These are phyloP conservation scores for Coracopsis vasa DNA, from an alignment of 2,113 vertebrate species.

Conservation along the genomic window DNA sequence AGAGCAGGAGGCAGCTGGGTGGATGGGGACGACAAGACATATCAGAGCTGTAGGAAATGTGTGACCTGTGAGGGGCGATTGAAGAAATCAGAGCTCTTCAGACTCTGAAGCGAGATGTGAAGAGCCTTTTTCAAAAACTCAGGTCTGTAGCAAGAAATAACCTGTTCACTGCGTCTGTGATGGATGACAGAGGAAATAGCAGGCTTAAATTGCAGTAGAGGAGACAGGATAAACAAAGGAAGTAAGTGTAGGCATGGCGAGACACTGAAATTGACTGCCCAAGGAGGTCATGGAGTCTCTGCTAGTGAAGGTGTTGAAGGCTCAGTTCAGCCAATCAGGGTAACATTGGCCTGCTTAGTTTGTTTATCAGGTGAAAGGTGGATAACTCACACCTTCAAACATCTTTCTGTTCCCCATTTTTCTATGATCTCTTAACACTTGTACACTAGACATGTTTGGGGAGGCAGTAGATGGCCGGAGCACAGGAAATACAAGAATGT, in stretches of 20 bases:
- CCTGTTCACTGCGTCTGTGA: not conserved
- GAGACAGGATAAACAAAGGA: not conserved
- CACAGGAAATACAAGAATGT: not conserved
- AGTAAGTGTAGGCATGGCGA: not conserved
- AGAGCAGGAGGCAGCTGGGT: not conserved
- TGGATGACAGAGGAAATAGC: not conserved
- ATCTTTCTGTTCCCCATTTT: not conserved
- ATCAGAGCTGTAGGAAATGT: not conserved
- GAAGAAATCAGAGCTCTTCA: not conserved
- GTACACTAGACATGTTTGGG: not conserved
- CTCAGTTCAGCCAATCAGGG: not conserved
- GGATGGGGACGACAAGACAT: rapidly evolving
- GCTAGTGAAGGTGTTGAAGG: not conserved
- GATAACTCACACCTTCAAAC: not conserved
- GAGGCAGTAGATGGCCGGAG: not conserved
- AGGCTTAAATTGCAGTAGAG: not conserved
- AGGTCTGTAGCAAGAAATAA: not conserved
- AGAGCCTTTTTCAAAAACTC: not conserved
- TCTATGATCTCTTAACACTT: not conserved
- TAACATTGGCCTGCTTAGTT: not conserved
- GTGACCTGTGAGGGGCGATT: not conserved
- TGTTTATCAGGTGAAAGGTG: not conserved
- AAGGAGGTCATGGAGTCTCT: not conserved
- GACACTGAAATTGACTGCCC: not conserved
- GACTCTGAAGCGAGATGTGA: not conserved